phyloP scores from a whole-genome alignment of 1,140 invertebrate genomes.

The Pseudomyrmex cubaensis region DNA sequence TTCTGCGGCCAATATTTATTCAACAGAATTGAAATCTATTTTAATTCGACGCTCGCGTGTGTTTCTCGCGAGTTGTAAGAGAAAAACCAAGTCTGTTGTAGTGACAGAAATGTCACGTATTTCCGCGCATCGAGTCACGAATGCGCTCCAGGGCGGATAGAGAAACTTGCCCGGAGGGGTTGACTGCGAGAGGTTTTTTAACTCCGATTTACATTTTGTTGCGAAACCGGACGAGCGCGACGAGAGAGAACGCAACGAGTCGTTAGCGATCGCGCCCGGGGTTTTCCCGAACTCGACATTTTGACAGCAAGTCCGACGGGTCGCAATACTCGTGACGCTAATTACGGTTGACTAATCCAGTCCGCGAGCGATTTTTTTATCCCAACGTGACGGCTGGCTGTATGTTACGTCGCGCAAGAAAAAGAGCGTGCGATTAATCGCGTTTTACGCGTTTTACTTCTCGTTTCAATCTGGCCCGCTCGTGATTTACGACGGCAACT shows the following conservation, averaged over 20 bases:
- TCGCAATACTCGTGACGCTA: conserved; percentile 34
- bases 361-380: conserved; percentile 12
- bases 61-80: not conserved
- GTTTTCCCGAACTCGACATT: conserved; percentile 27
- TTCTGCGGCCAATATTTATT: not conserved
- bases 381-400: not conserved
- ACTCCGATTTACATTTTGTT: conserved; percentile 48
- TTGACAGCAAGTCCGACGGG: conserved; percentile 37
- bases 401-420: not conserved
- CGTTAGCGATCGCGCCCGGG: conserved; percentile 8
- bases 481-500: conserved; percentile 17
- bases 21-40: conserved; percentile 15
- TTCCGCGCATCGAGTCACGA: conserved; percentile 4
- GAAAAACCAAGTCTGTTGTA: not conserved
- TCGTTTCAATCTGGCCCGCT: conserved; percentile 1
- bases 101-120: conserved; percentile 3
- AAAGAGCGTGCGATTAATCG: not conserved
- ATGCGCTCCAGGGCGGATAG: conserved; percentile 6
- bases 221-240: conserved; percentile 24
- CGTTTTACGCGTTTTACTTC: conserved; percentile 3
- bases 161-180: conserved; percentile 39
- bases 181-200: conserved; percentile 12
- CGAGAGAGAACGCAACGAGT: conserved; percentile 7
- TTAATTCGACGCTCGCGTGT: not conserved
- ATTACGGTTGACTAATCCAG: conserved; percentile 56